These are phyloP conservation scores for Gerris lacustris DNA, from an alignment of 2,888 invertebrate species.

Conservation along the genomic window DNA sequence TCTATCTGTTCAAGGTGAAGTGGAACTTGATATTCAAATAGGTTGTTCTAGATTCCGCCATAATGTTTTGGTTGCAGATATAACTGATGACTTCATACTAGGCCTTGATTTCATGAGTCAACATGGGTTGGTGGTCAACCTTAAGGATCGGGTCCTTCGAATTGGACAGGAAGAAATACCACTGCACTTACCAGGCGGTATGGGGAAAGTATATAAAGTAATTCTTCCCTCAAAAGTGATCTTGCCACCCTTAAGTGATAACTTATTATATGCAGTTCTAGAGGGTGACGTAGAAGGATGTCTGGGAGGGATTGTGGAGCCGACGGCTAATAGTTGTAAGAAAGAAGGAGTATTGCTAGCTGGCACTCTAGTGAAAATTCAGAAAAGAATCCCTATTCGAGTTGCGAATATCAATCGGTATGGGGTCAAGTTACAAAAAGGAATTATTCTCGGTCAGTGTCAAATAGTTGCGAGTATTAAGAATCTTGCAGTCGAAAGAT, in stretches of 20 bases:
- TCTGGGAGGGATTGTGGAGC: not conserved
- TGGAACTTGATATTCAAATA: no score
- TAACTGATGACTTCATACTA: no score
- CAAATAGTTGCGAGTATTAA: not conserved
- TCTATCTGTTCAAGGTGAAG: no score
- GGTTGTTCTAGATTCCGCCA: no score
- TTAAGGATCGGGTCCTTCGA: not conserved
- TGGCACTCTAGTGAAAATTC: not conserved
- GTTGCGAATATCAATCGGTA: not conserved
- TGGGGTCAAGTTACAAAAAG: not conserved
- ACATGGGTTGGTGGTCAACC: not conserved
- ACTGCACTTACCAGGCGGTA: not conserved
- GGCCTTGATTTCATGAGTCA: not conserved
- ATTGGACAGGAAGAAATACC: not conserved
- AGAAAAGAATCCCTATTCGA: not conserved
- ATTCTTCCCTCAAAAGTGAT: not conserved
- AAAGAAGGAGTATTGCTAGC: not conserved
- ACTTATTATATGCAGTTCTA: not conserved
- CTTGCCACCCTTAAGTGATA: not conserved
- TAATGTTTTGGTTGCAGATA: no score
- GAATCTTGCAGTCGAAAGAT: not conserved
- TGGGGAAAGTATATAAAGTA: not conserved
- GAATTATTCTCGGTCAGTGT: not conserved
- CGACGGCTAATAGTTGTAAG: not conserved
- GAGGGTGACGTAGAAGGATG: not conserved